Evolutionary conservation across 1,140 invertebrate genomes (phyloP).

Genomic region (Nephila pilipes): DNA sequence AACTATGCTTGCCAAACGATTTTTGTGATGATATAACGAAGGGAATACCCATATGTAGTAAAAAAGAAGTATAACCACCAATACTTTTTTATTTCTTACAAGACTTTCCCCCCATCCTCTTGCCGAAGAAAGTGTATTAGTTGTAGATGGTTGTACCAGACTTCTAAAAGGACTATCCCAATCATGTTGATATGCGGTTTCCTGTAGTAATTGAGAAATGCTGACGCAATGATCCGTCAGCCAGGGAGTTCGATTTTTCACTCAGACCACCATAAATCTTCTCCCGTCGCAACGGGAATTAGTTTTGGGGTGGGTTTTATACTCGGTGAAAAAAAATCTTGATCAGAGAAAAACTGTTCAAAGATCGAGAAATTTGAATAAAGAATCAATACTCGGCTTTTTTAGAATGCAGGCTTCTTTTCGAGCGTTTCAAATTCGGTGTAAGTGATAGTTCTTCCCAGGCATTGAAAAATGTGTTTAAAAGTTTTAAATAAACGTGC

Average conservation of each 20-base stretch:
- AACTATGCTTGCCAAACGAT: not conserved
- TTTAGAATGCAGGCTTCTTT: not conserved
- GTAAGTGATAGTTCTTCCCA: too few species aligned
- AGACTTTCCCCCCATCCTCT: not conserved
- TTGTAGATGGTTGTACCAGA: not conserved
- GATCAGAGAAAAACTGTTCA: slow-evolving; percentile 31
- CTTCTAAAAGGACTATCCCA: not conserved
- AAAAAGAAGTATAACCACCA: not conserved
- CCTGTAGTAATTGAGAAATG: slow-evolving; percentile 47
- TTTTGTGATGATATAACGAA: not conserved
- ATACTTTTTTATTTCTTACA: not conserved
- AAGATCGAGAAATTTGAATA: slow-evolving; percentile 34
- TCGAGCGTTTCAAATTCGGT: not conserved
- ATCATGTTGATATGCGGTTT: slow-evolving; percentile 58
- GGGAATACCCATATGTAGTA: not conserved
- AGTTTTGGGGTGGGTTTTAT: slow-evolving; percentile 38
- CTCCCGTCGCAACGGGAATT: slow-evolving; percentile 6
- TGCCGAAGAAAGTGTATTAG: not conserved
- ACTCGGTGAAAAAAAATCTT: not conserved
- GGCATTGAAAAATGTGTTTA: too few species aligned
- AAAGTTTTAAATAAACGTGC: too few species aligned
- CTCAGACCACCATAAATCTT: not conserved
- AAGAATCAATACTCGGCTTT: not conserved
- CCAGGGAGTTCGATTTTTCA: slow-evolving; percentile 3
- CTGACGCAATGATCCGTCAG: not conserved